Conservation (phyloP, 2,888 invertebrate species). For the Neria commutata region DNA sequence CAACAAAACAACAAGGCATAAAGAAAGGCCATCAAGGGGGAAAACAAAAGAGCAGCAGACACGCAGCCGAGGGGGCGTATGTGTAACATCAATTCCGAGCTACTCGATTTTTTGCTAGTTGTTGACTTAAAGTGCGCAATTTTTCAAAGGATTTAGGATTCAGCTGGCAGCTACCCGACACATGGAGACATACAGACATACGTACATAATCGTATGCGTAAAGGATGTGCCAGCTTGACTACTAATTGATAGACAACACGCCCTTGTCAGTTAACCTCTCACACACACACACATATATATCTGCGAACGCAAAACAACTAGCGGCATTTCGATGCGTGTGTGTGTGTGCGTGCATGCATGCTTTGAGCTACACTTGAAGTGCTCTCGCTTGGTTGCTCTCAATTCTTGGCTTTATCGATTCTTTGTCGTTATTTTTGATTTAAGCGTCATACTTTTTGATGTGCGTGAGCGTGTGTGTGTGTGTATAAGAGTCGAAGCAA, state of each 20-base stretch:
- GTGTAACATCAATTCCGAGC: slow-evolving; percentile 2
- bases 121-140: background rate
- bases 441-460: background rate
- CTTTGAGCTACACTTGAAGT: background rate
- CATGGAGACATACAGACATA: background rate
- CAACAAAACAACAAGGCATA: no score
- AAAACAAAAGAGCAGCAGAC: background rate
- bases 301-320: background rate
- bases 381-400: slow-evolving; percentile 2
- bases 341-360: background rate
- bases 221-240: background rate
- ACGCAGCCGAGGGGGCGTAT: slow-evolving; percentile 1
- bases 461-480: background rate
- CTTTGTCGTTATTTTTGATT: slow-evolving; percentile 1
- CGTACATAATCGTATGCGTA: background rate
- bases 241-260: background rate
- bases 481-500: no score
- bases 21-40: no score
- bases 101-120: background rate
- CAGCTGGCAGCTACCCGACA: background rate
- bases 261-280: background rate
- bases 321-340: background rate
- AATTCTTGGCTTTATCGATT: slow-evolving; percentile 14
- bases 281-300: background rate
- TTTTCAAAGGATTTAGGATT: background rate